These are phyloP conservation scores for Pectinophora gossypiella DNA, from an alignment of 1,140 invertebrate genomes.

Conservation along the genomic window DNA sequence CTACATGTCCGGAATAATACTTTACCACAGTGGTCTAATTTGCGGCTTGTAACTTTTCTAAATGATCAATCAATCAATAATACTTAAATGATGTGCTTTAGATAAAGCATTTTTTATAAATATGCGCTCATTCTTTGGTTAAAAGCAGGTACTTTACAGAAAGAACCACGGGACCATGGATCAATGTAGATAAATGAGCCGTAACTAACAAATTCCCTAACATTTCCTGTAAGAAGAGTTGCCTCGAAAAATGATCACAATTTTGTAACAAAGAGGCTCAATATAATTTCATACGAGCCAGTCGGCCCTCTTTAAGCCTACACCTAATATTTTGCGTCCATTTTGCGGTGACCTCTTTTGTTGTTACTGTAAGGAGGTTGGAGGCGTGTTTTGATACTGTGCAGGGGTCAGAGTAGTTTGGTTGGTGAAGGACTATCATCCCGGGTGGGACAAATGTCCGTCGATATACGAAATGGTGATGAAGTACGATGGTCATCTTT, in stretches of 20 bases:
- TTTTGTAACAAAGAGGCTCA: constrained; percentile 2
- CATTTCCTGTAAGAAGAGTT: too few relatives aligned
- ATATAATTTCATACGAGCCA: constrained; percentile 4
- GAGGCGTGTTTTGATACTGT: background rate
- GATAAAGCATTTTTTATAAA: too few relatives aligned
- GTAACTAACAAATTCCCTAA: too few relatives aligned
- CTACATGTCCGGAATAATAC: too few relatives aligned
- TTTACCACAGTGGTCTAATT: too few relatives aligned
- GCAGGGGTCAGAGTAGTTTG: background rate
- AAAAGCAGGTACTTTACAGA: too few relatives aligned
- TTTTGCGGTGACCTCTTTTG: background rate
- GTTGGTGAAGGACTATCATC: background rate
- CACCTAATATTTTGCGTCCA: background rate
- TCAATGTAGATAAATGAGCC: too few relatives aligned
- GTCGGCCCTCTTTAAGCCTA: background rate
- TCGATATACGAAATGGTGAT: constrained; percentile 3
- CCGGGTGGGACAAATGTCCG: background rate
- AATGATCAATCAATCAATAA: too few relatives aligned
- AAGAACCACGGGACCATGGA: too few relatives aligned
- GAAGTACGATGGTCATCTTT: background rate
- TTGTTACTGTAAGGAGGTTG: background rate
- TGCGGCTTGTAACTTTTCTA: too few relatives aligned
- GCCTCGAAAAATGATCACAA: background rate
- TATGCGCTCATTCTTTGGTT: too few relatives aligned
- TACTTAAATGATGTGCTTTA: too few relatives aligned